phyloP scores from a whole-genome alignment of 1,140 invertebrate genomes.

The Heliconius hermathena region DNA sequence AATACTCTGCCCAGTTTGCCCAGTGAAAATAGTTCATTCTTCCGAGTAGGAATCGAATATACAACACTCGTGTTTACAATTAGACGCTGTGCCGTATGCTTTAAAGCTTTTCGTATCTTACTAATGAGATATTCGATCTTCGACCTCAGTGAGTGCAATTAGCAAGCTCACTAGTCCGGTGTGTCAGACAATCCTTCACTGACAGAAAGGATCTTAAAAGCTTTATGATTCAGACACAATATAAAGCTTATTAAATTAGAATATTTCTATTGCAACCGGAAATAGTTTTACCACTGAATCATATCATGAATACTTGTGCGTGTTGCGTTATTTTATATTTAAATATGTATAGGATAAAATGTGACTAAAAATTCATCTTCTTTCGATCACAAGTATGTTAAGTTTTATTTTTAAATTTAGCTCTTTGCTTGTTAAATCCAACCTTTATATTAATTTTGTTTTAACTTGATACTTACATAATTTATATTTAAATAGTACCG shows the following conservation, averaged over 20 bases:
- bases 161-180: neutral
- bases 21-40: too few relatives aligned
- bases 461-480: too few relatives aligned
- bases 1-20: too few relatives aligned
- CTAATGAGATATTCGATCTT: neutral
- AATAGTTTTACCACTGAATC: neutral
- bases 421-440: too few relatives aligned
- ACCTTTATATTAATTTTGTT: too few relatives aligned
- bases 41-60: too few relatives aligned
- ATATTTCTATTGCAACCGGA: conserved; percentile 6
- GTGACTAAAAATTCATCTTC: too few relatives aligned
- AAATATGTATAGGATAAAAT: neutral
- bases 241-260: neutral
- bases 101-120: neutral
- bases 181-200: neutral
- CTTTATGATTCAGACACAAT: neutral
- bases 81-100: too few relatives aligned
- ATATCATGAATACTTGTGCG: neutral
- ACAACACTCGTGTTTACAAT: too few relatives aligned
- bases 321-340: neutral
- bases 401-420: too few relatives aligned
- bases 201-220: conserved; percentile 12
- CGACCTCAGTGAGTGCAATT: neutral
- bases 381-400: too few relatives aligned
- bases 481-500: too few relatives aligned